Evolutionary conservation across 2,888 invertebrate species (phyloP).

Genomic region (Tenthredo livida): DNA sequence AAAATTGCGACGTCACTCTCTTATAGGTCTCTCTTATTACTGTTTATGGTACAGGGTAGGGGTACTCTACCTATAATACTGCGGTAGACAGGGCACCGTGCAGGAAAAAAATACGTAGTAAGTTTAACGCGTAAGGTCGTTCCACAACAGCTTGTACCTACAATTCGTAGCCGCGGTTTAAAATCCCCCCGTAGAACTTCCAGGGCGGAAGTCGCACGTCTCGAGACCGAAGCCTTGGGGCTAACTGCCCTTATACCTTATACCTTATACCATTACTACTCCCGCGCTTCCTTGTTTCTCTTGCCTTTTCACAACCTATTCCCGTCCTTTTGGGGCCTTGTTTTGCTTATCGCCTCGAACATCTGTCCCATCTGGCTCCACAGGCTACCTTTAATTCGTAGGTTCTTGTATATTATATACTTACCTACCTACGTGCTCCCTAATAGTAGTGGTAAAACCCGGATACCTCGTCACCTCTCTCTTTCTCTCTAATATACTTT

Average conservation of each 20-base stretch:
- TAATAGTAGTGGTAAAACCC: slow-evolving; percentile 52
- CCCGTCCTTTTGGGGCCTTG: slow-evolving; percentile 44
- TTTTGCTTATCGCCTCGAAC: slow-evolving; percentile 49
- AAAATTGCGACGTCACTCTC: not conserved
- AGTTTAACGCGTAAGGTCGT: not conserved
- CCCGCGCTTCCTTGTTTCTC: slow-evolving; percentile 33
- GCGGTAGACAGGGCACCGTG: not conserved
- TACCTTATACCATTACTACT: not conserved
- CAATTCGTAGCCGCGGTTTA: not conserved
- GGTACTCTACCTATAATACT: no score
- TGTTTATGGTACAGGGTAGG: not conserved
- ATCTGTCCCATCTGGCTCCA: slow-evolving; percentile 51
- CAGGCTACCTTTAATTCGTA: slow-evolving; percentile 51
- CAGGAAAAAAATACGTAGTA: not conserved
- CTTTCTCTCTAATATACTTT: slow-evolving; percentile 39
- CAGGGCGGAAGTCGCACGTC: slow-evolving; percentile 49
- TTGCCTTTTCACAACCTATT: slow-evolving; percentile 37
- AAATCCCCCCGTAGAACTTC: slow-evolving; percentile 35
- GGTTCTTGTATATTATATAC: slow-evolving; percentile 39
- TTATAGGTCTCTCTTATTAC: not conserved
- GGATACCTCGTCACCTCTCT: slow-evolving; percentile 48
- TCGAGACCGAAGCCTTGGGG: slow-evolving; percentile 50
- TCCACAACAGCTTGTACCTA: not conserved
- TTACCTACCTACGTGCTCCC: slow-evolving; percentile 16
- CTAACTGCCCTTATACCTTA: slow-evolving; percentile 2